Evolutionary conservation across 2,113 vertebrate species (phyloP).

Genomic region (Aldabrachelys gigantea): DNA sequence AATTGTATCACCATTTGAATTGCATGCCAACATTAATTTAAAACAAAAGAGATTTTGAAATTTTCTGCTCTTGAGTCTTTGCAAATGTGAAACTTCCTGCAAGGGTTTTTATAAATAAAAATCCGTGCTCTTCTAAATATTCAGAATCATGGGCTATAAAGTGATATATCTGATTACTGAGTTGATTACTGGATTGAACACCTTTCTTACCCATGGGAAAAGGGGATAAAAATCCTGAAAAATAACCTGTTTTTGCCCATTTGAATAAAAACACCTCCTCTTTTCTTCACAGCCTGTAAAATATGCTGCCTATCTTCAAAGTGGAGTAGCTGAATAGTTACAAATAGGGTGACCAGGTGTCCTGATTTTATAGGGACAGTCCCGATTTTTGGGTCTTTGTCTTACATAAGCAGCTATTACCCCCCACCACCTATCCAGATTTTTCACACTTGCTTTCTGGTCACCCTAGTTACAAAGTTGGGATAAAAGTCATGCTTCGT

Average conservation of each 20-base stretch:
- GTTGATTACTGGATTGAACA: not conserved
- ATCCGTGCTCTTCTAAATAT: not conserved
- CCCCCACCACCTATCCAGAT: no score
- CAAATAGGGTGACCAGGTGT: no score
- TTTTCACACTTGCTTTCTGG: no score
- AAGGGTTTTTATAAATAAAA: not conserved
- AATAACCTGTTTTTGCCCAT: not conserved
- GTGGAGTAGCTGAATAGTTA: not conserved
- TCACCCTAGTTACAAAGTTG: not conserved
- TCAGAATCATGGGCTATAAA: not conserved
- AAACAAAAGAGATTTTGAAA: not conserved
- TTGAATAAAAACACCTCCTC: not conserved
- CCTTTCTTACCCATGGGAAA: fast-evolving
- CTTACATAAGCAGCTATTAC: no score
- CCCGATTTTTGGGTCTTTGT: no score
- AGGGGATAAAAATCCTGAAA: not conserved
- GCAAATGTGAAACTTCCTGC: not conserved
- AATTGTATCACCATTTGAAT: not conserved
- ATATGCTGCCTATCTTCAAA: not conserved
- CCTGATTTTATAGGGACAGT: no score
- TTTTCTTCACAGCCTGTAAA: not conserved
- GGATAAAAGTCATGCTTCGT: not conserved
- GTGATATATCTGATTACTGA: not conserved
- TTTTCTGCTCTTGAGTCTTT: not conserved
- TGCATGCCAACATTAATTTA: not conserved